Percentiles rank a stretch among this genome's conserved stretches.
Evolutionary conservation across 2,113 vertebrate species (phyloP).

Genomic region (Cichladusa arquata): DNA sequence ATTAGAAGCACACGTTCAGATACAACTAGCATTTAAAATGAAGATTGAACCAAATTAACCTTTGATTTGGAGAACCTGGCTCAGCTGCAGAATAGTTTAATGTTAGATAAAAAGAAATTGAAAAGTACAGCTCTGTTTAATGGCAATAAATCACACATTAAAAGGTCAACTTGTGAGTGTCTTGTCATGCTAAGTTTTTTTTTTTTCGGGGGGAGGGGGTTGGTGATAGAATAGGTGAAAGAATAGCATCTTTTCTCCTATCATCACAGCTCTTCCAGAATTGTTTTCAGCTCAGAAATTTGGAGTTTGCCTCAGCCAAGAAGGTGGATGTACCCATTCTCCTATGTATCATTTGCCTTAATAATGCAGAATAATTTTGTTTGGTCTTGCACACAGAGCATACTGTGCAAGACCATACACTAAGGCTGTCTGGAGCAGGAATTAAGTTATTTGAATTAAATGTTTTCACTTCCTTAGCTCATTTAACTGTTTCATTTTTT

Average conservation of each 20-base stretch:
- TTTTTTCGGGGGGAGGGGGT: neutral
- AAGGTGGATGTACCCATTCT: neutral
- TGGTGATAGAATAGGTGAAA: neutral
- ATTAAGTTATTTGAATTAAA: neutral
- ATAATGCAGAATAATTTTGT: neutral
- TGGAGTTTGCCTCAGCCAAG: neutral
- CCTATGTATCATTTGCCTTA: neutral
- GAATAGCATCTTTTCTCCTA: neutral
- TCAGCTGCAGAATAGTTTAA: neutral
- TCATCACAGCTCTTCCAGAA: neutral
- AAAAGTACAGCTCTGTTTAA: neutral
- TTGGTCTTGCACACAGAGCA: neutral
- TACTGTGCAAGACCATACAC: neutral
- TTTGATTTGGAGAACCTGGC: neutral
- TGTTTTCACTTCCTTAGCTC: neutral
- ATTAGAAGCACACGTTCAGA: neutral
- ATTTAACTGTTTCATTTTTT: neutral
- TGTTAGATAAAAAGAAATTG: neutral
- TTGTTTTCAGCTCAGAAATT: neutral
- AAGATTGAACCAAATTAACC: constrained; percentile 8
- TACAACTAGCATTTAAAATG: constrained; percentile 1
- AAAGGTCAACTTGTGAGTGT: neutral
- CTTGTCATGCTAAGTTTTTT: neutral
- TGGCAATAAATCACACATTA: neutral
- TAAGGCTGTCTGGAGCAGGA: neutral